phyloP scores from a whole-genome alignment of 2,797 vertebrate genomes.

The Hyperoplus lanceolatus region DNA sequence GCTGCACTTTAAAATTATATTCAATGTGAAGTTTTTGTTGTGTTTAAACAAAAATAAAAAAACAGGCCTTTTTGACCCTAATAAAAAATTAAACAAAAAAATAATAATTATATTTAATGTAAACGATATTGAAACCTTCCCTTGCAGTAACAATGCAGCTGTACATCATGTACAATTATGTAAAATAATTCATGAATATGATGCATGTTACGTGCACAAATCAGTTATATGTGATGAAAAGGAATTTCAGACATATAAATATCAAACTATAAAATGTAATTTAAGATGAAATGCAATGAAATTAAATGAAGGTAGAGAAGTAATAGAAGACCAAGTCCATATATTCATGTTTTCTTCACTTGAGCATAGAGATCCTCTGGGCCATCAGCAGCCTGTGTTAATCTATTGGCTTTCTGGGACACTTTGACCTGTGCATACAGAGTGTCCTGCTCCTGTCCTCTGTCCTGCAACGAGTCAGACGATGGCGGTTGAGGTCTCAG shows the following conservation, averaged over 20 bases:
- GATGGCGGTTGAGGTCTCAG: too few species aligned
- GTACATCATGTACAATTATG: too few species aligned
- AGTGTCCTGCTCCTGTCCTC: not conserved
- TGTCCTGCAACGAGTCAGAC: not conserved
- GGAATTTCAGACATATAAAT: not conserved
- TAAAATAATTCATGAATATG: not conserved
- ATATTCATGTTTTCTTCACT: conserved; percentile 24
- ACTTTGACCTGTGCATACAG: conserved; percentile 42
- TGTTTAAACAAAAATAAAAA: not conserved
- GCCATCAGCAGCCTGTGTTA: not conserved
- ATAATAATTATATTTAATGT: too few species aligned
- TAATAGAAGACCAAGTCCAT: not conserved
- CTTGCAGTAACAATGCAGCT: not conserved
- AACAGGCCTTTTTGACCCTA: too few species aligned
- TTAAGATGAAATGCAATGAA: not conserved
- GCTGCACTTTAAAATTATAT: not conserved
- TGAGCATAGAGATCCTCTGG: conserved; percentile 27
- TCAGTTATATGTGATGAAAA: not conserved
- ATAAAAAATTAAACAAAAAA: too few species aligned
- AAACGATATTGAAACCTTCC: too few species aligned
- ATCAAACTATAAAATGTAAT: not conserved
- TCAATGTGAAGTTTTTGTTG: not conserved
- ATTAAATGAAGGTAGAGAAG: not conserved
- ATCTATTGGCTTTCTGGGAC: not conserved
- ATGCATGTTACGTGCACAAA: not conserved